Evolutionary conservation across 2,888 invertebrate species (phyloP).

Genomic region (Chamaedrilus cognettii): DNA sequence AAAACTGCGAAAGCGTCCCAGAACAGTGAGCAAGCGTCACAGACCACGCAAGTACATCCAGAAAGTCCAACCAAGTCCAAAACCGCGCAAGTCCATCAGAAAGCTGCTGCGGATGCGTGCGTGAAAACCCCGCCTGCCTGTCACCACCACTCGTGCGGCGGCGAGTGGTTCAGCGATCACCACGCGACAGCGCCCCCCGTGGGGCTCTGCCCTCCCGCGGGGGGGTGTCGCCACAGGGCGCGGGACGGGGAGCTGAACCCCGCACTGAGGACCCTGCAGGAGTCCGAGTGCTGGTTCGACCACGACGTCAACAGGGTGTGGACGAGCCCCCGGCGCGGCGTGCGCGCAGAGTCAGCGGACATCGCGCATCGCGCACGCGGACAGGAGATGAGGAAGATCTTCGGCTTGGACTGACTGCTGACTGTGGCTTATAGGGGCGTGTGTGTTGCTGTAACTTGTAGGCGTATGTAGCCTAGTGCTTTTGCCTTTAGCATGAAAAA

Average conservation of each 20-base stretch:
- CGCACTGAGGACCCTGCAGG: background rate
- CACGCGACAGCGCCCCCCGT: background rate
- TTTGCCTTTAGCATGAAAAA: too few relatives aligned
- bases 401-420: constrained; percentile 1
- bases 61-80: too few relatives aligned
- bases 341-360: background rate
- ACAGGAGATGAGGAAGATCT: constrained; percentile 3
- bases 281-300: constrained; percentile 9
- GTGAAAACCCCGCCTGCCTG: background rate
- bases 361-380: background rate
- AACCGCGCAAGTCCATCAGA: too few relatives aligned
- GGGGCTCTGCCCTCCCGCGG: background rate
- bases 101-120: background rate
- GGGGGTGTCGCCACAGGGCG: background rate
- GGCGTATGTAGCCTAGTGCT: too few relatives aligned
- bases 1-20: too few relatives aligned
- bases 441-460: too few relatives aligned
- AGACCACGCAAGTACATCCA: too few relatives aligned
- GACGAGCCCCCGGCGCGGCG: background rate
- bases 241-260: background rate
- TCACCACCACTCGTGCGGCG: background rate
- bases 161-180: background rate
- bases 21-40: too few relatives aligned
- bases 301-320: background rate
- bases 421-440: too few relatives aligned